Evolutionary conservation across 2,888 invertebrate species (phyloP), one percentile per base, ranked within the genome.

Genomic region (Pseudanteris insignis): DNA sequence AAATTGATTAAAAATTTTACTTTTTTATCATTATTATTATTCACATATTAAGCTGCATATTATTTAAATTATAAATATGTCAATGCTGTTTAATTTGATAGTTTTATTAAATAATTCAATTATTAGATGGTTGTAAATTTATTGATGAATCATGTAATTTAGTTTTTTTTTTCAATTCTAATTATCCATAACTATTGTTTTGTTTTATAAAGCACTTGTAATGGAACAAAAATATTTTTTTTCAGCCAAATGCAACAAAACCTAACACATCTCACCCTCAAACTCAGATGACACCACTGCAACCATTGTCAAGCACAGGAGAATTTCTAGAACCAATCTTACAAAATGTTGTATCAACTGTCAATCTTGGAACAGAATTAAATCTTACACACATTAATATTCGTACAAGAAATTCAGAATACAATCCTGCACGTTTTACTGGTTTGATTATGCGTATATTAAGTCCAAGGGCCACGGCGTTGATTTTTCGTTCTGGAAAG

Each of bases 381-480:
- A 86, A 90, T 72, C 81, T 92, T 24, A 84, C 88, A 69, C 85
- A 86, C 55, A 90, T 92, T 50, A 91, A 91, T 74, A 88, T 88
- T 60, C 85, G 89, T 41, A 91, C 92, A 2, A 83, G 92, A 64
- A 91, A 89, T 78, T 90, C 92, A 0, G 92, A 92, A 78, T 92
- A 91, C 70, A 91, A 90, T 72, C 92, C 92, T 5, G 86, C 88
- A 3, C 83, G 91, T 66, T 92, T 92, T 74, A 89, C 90, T 71
- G 92, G 92, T 7, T 86, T 92, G 9, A 87, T 92, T 0, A 92
- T 92, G 91, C 85, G 90, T 73, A 88, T 92, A 76, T 81, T 90
- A 41, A 89, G 89, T 63, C 92, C 92, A 0, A 84, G 89, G 67
- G 88, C 88, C 14, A 90, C 90, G 2, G 89, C 89, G 6, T 76